Evolutionary conservation across 2,888 invertebrate genomes (phyloP).

Genomic region (Patella caerulea): DNA sequence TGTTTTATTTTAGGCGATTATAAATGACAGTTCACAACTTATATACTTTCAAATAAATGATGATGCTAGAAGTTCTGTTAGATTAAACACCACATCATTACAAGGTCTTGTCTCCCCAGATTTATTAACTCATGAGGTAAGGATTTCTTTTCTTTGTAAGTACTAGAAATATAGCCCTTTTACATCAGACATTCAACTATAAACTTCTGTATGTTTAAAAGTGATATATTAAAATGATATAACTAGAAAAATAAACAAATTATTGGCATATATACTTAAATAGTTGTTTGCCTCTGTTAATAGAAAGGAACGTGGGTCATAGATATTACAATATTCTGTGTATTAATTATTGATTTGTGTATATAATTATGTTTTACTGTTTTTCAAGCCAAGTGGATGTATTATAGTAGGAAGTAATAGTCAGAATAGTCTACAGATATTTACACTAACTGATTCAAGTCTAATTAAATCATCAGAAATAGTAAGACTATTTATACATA

Average conservation of each 20-base stretch:
- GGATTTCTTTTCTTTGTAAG: neutral
- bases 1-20: conserved; percentile 7
- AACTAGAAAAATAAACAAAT: too few species aligned
- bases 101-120: conserved; percentile 56
- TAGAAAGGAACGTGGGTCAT: too few species aligned
- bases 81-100: conserved; percentile 40
- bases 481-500: conserved; percentile 41
- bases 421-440: conserved; percentile 58
- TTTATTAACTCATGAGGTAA: conserved; percentile 56
- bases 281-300: too few species aligned
- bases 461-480: conserved; percentile 50
- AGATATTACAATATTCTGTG: too few species aligned
- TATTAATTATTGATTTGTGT: too few species aligned
- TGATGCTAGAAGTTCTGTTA: conserved; percentile 38
- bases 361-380: neutral
- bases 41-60: conserved; percentile 23
- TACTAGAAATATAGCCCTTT: neutral
- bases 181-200: neutral
- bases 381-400: conserved; percentile 41
- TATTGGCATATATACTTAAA: too few species aligned
- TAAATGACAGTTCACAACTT: conserved; percentile 20
- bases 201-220: neutral
- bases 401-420: conserved; percentile 62
- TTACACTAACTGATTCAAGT: conserved; percentile 39
- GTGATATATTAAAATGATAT: too few species aligned